Evolutionary conservation across 1,140 invertebrate species (phyloP).

Genomic region (Ctenoplectra terminalis): DNA sequence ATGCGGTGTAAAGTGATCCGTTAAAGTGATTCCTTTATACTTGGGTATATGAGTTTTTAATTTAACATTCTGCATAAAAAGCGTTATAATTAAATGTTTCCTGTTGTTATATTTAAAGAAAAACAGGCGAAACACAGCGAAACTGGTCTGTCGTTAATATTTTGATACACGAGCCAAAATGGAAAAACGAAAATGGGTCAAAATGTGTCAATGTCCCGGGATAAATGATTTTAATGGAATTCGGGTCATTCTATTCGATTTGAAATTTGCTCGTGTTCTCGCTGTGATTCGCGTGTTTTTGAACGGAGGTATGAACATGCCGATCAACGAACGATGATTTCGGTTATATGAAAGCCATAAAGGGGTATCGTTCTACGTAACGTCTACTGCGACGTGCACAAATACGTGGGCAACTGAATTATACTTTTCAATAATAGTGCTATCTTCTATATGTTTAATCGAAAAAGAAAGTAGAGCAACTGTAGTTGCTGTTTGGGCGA

Average conservation of each 20-base stretch:
- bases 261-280: slow-evolving; percentile 38
- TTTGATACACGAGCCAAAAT: neutral
- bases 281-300: slow-evolving; percentile 15
- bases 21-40: neutral
- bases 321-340: slow-evolving; percentile 33
- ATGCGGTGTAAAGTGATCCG: neutral
- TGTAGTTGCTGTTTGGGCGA: too few species aligned
- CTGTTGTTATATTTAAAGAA: neutral
- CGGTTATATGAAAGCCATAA: slow-evolving; percentile 13
- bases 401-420: neutral
- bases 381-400: neutral
- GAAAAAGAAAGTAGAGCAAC: neutral
- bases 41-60: neutral
- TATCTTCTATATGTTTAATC: slow-evolving; percentile 5
- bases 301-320: slow-evolving; percentile 10
- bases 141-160: neutral
- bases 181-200: slow-evolving; percentile 25
- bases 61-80: neutral
- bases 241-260: slow-evolving; percentile 40
- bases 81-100: neutral
- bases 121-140: neutral
- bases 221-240: slow-evolving; percentile 49
- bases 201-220: slow-evolving; percentile 39
- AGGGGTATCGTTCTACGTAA: neutral
- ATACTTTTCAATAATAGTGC: neutral